Evolutionary conservation across 2,113 vertebrate genomes (phyloP).

Genomic region (Chlorodrepanis virens): DNA sequence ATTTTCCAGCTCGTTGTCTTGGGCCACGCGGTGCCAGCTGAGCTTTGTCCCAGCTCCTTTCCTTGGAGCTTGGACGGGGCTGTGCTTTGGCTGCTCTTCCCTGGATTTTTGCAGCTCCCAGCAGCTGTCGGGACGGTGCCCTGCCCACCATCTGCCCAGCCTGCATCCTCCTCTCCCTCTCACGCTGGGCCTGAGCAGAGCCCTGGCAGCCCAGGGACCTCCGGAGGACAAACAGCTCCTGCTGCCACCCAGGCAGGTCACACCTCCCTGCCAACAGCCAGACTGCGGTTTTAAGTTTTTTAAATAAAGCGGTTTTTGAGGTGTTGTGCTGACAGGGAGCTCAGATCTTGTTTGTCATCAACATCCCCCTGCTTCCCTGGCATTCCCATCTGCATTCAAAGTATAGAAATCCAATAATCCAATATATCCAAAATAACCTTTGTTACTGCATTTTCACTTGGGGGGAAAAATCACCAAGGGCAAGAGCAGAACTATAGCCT

Average conservation of each 20-base stretch:
- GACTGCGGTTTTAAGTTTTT: background rate
- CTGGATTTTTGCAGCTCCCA: slow-evolving; percentile 17
- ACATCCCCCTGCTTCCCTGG: background rate
- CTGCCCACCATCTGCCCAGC: slow-evolving; percentile 27
- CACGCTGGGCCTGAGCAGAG: background rate
- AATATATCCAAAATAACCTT: background rate
- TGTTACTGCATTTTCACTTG: background rate
- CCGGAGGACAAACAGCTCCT: background rate
- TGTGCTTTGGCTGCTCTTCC: background rate
- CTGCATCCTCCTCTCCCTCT: background rate
- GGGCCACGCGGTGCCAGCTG: background rate
- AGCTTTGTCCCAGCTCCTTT: background rate
- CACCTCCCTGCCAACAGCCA: rapidly evolving
- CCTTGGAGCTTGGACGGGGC: too few relatives aligned
- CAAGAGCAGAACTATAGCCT: background rate
- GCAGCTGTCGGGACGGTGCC: background rate
- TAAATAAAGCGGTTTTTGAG: background rate
- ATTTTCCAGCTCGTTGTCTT: background rate
- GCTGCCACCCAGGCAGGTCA: background rate
- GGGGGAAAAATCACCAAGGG: background rate
- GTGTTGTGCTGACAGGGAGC: background rate
- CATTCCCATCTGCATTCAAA: background rate
- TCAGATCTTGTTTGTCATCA: background rate
- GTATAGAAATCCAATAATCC: background rate
- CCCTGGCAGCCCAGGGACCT: background rate